Base-by-base conservation (phyloP, 2,888 invertebrate genomes). In the Linnaemya vulpina region DNA sequence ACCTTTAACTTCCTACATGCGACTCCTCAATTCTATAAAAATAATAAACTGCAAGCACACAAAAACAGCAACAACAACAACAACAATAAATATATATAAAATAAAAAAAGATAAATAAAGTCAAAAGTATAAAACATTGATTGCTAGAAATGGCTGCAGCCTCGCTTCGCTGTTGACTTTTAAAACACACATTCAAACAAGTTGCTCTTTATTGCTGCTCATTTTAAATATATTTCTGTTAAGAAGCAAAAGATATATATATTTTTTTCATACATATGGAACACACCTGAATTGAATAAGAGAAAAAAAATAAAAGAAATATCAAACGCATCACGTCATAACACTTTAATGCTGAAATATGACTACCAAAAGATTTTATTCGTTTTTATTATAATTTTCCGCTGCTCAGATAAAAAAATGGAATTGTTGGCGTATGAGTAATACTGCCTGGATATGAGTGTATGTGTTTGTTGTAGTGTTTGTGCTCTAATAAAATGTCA, bases 1-100 rank as follows among this genome's bases (percentile, higher is more conserved):
- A 90, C 90, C 90, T 90, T 90, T 89, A 90, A 90, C 90, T 89
- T 90, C 90, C 90, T 90, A 90, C 90, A 90, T 90, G 89, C 90
- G 76, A 81, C 13, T 84, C 62, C 62, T 84, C 77, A 63, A 49
- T 71, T 76, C 63, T 20, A 62, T 20, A 81, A 55, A 46, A 46
- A 70, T 38, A 22, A 76, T 22, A 51, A 63, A 68, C 53, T 67
- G 43, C 38, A 30, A 2, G 5, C 2, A 30, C 30, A 30, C 5
- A 30, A 2, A 51, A 62, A 68, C 53, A 60, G 43, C 38, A 63
- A 46, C 62, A 75, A 55, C 68, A 68, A 35, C 46, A 73, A 51
- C 35, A 46, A n/a, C 63, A 68, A 68, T 20, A 63, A 40, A 38
- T 40, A 63, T 51, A 60, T 51, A 62, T 15, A 20, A 53, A 65